These are phyloP conservation scores for Bambusicola thoracicus DNA, from an alignment of 2,113 vertebrate genomes.

Conservation along the genomic window DNA sequence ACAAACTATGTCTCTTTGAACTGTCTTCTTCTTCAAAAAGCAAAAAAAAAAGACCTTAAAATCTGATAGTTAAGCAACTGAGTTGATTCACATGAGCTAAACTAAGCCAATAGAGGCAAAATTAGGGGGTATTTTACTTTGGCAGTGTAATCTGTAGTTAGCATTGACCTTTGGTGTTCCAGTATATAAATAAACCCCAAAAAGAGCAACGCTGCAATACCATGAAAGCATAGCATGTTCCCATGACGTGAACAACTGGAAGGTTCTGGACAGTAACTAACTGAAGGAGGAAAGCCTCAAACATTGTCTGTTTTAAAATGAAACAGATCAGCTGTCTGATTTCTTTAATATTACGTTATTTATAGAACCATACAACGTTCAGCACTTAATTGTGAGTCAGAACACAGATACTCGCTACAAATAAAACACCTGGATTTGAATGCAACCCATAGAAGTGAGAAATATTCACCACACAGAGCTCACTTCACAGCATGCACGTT, in stretches of 20 bases:
- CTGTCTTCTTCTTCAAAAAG: neutral
- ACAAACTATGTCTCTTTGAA: neutral
- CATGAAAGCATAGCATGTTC: conserved; percentile 67
- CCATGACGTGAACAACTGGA: conserved; percentile 48
- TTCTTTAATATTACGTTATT: neutral
- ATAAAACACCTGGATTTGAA: neutral
- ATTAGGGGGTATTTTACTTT: conserved; percentile 34
- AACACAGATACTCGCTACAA: neutral
- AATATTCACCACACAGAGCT: neutral
- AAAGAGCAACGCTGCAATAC: conserved; percentile 11
- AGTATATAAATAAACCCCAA: conserved; percentile 57
- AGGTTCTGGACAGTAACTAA: conserved; percentile 37
- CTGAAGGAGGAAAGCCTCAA: conserved; percentile 36
- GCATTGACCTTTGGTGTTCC: conserved; percentile 33
- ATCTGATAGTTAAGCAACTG: neutral
- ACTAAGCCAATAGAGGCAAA: conserved; percentile 1
- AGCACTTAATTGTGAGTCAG: neutral
- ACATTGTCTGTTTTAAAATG: conserved; percentile 19
- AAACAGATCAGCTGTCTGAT: neutral
- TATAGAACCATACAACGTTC: neutral
- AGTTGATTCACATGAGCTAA: neutral
- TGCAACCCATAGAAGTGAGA: neutral
- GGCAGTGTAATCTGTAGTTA: conserved; percentile 69
- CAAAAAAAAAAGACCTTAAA: neutral
- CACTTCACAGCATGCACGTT: neutral